Percentiles rank a stretch among this genome's conserved stretches.
phyloP scores from a whole-genome alignment of 2,888 invertebrate species.

The Neocrepidodera transversa region DNA sequence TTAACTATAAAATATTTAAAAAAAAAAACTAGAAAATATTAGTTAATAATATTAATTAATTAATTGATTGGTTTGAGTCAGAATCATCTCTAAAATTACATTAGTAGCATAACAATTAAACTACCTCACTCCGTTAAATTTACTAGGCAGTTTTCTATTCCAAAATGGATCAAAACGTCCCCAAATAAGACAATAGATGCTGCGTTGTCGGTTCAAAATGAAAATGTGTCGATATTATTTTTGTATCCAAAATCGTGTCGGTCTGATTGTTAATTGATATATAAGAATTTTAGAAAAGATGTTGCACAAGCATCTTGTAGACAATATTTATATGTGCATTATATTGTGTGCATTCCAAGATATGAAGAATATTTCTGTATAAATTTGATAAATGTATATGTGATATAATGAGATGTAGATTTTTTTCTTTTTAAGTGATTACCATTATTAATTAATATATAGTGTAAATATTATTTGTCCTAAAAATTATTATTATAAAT shows the following conservation, averaged over 20 bases:
- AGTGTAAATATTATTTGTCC: too few relatives aligned
- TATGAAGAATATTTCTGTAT: slow-evolving; percentile 57
- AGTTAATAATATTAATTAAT: too few relatives aligned
- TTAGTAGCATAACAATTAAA: background rate
- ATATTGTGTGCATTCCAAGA: slow-evolving; percentile 58
- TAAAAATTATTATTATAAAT: too few relatives aligned
- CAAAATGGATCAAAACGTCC: too few relatives aligned
- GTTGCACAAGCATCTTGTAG: slow-evolving; percentile 56
- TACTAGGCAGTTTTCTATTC: background rate
- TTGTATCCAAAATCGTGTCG: slow-evolving; percentile 44
- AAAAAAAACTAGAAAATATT: too few relatives aligned
- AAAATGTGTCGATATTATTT: slow-evolving; percentile 48
- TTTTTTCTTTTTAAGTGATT: too few relatives aligned
- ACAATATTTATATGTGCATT: slow-evolving; percentile 56
- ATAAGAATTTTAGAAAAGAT: slow-evolving; percentile 31
- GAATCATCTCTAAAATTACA: too few relatives aligned
- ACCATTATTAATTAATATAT: too few relatives aligned
- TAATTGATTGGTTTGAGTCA: too few relatives aligned
- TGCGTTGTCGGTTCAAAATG: too few relatives aligned
- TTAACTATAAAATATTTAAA: too few relatives aligned
- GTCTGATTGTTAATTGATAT: slow-evolving; percentile 19
- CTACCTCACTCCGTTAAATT: background rate
- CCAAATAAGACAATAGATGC: too few relatives aligned
- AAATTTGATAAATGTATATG: slow-evolving; percentile 59
- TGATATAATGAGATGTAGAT: slow-evolving; percentile 58